phyloP scores from a whole-genome alignment of 2,888 invertebrate species.

The Pachymerium ferrugineum region DNA sequence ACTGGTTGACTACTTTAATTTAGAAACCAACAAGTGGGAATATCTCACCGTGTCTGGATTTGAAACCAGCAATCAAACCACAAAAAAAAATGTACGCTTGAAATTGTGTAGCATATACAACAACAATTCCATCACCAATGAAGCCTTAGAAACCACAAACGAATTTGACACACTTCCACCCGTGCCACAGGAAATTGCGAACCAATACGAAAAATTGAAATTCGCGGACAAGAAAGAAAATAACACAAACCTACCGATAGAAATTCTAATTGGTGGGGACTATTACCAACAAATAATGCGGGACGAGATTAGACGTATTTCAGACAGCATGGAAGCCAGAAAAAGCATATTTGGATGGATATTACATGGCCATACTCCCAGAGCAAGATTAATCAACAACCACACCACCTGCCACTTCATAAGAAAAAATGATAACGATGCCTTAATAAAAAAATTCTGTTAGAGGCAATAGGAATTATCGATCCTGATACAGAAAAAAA shows the following conservation, averaged over 20 bases:
- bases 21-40: background rate
- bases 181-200: background rate
- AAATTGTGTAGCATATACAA: background rate
- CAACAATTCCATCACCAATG: background rate
- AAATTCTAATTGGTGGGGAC: background rate
- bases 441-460: background rate
- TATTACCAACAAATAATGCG: background rate
- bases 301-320: background rate
- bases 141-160: background rate
- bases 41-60: background rate
- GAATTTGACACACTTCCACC: background rate
- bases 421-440: background rate
- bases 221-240: background rate
- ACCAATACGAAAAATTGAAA: background rate
- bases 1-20: background rate
- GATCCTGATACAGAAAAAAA: background rate
- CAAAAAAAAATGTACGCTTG: background rate
- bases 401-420: background rate
- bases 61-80: background rate
- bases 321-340: background rate
- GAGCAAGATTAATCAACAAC: background rate
- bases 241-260: background rate
- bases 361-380: background rate
- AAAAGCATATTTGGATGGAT: background rate
- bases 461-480: background rate